These are phyloP conservation scores for Opisthocomus hoazin DNA, from an alignment of 2,113 vertebrate species.

Conservation along the genomic window DNA sequence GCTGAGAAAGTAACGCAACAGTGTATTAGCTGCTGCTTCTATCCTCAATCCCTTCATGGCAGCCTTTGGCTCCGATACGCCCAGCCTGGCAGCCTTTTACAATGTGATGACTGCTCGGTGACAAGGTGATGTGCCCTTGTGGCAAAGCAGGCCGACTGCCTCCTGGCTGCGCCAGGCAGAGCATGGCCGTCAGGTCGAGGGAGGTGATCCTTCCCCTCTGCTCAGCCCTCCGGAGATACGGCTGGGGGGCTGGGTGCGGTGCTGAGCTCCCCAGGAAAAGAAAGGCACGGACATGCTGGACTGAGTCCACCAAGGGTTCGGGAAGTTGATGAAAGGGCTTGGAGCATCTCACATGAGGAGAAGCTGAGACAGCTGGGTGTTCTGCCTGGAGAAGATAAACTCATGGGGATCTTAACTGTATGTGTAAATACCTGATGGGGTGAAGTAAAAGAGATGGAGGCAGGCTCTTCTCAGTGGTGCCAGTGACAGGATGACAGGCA, in stretches of 20 bases:
- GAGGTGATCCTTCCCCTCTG: not conserved
- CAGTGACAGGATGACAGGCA: not conserved
- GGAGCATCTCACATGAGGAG: not conserved
- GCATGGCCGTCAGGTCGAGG: not conserved
- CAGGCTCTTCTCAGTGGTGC: not conserved
- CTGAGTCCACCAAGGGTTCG: not conserved
- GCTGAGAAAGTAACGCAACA: not conserved
- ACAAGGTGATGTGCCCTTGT: accelerated
- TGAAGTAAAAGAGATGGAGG: not conserved
- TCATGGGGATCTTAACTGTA: not conserved
- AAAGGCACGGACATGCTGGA: not conserved
- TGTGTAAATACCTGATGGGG: not conserved
- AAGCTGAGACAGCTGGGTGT: not conserved
- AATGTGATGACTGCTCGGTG: not conserved
- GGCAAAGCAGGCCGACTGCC: not conserved
- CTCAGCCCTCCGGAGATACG: not conserved
- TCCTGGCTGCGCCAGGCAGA: not conserved
- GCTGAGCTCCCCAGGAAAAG: not conserved
- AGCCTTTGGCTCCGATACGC: not conserved
- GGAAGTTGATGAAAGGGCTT: not conserved
- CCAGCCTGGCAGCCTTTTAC: not conserved
- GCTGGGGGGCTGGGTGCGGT: not conserved
- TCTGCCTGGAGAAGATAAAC: not conserved
- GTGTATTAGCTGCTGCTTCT: not conserved
- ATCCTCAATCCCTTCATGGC: not conserved